Base-by-base conservation (phyloP, 2,797 vertebrate species). In the Hemitrygon akajei region DNA sequence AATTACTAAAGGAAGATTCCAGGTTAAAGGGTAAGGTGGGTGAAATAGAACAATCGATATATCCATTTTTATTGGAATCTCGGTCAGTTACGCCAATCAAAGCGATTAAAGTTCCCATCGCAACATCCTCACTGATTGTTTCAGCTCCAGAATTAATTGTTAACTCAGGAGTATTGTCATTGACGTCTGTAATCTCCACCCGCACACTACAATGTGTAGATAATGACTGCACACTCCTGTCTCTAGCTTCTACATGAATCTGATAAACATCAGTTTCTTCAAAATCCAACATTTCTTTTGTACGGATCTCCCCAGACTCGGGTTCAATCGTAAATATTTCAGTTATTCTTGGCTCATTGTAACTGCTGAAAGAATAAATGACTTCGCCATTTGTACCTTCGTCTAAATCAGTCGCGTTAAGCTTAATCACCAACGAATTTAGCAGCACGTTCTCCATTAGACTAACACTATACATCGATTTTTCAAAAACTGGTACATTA, bases 271-370 rank as follows among this genome's bases (percentile, higher is more conserved):
- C 71, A 1, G 82, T 76, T 58, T 94, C 89, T 34, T 96, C 95
- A 25, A 81, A 95, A 94, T 96, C 95, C 3, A 95, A 16, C 3
- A 18, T 5, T 3, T 95, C 95, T 0, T 73, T 89, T 0, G 95
- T 47, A 71, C 60, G 94, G 0, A 95, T 92, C 27, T 95, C 94
- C 0, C 96, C 96, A 0, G 95, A 95, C 56, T 93, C 94, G 0
- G 94, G 94, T n/a, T 95, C 94, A 0, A 96, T 80, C 34, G 79
- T 93, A 94, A 97, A 97, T 0, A 96, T 1, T 1, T 94, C 94
- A 14, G 1, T 71, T 27, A 94, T 94, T 30, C 95, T 95, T 7
- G 96, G 94, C 40, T 95, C 95, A 1, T 96, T 60, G 34, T 91
- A 94, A 20, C 77, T 92, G 66, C 37, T 77, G 73, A 95, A 94